phyloP scores from a whole-genome alignment of 2,113 vertebrate species.

The Pseudopipra pipra region DNA sequence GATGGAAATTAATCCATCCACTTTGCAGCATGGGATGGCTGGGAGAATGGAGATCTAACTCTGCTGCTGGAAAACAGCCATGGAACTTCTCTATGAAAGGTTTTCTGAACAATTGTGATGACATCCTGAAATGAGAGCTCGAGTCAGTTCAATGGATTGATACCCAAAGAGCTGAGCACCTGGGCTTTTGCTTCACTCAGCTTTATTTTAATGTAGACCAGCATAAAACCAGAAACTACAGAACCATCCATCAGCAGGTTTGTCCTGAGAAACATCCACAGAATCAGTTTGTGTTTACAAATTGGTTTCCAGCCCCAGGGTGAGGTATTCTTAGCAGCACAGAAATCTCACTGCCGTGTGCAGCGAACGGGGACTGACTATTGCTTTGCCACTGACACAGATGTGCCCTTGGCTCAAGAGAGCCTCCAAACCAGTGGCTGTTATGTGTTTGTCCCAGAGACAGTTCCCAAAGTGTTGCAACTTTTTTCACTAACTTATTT shows the following conservation, averaged over 20 bases:
- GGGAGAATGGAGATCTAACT: background rate
- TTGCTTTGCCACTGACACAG: background rate
- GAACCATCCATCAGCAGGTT: background rate
- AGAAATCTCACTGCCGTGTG: background rate
- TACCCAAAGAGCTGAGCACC: background rate
- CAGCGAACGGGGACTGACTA: background rate
- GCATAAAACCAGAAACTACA: background rate
- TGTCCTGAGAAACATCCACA: background rate
- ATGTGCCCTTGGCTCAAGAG: background rate
- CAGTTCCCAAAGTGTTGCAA: background rate
- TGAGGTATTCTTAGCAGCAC: background rate
- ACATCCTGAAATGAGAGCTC: background rate
- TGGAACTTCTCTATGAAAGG: background rate
- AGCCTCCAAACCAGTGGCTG: background rate
- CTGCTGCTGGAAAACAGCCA: background rate
- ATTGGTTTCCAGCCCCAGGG: background rate
- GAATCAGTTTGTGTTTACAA: background rate
- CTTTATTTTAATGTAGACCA: background rate
- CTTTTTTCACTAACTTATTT: background rate
- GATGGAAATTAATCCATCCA: background rate
- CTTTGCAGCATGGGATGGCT: background rate
- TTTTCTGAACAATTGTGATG: background rate
- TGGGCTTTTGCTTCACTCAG: background rate
- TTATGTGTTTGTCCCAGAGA: accelerated
- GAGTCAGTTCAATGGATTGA: background rate